Conservation (phyloP, 2,888 invertebrate genomes). For the Caenorhabditis imperialis region DNA sequence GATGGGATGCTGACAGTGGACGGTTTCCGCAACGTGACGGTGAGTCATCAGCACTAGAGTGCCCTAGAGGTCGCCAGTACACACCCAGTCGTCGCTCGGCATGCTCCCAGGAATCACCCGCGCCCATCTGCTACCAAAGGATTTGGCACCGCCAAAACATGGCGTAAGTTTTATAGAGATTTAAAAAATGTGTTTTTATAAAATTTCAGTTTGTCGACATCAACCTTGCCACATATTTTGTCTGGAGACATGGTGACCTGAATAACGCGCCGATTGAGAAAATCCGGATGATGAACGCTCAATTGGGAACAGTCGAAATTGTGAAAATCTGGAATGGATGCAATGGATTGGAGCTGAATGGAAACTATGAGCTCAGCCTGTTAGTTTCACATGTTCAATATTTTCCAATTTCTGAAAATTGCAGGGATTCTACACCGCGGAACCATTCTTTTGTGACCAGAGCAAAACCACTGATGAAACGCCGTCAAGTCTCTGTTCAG, state of each 20-base stretch:
- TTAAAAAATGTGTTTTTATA: neutral
- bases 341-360: neutral
- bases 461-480: neutral
- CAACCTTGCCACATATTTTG: neutral
- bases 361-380: constrained; percentile 5
- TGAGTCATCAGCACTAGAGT: neutral
- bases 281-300: too few relatives aligned
- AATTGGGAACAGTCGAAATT: too few relatives aligned
- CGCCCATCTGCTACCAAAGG: neutral
- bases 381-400: neutral
- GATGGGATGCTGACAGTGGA: constrained; percentile 9
- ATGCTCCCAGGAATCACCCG: constrained; percentile 11
- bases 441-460: constrained; percentile 3
- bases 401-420: constrained; percentile 1
- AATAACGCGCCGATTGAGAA: too few relatives aligned
- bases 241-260: neutral
- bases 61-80: too few relatives aligned
- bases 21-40: constrained; percentile 12
- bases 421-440: constrained; percentile 8
- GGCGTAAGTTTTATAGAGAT: constrained; percentile 4
- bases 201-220: constrained; percentile 4
- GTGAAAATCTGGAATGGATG: constrained; percentile 11
- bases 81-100: too few relatives aligned
- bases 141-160: neutral
- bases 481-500: neutral